These are phyloP conservation scores for Paratrypauchen microcephalus DNA, from an alignment of 2,797 vertebrate species.

Conservation along the genomic window DNA sequence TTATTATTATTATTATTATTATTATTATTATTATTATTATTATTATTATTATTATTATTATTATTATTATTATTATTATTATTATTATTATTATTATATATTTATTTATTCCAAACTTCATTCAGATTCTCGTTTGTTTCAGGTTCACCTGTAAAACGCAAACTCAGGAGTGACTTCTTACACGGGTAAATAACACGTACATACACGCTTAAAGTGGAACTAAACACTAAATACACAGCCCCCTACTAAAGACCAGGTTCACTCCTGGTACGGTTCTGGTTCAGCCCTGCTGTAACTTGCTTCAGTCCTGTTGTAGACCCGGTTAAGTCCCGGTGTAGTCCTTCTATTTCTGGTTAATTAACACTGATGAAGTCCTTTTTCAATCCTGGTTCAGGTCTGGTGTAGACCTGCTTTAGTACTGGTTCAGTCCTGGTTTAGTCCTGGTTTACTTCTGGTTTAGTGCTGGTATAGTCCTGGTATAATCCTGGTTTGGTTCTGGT, in stretches of 20 bases:
- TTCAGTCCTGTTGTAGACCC: background rate
- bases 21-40: no score
- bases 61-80: no score
- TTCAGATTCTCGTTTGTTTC: background rate
- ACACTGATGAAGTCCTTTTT: background rate
- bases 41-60: no score
- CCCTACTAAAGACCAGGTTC: background rate
- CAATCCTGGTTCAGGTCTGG: background rate
- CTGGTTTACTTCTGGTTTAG: no score
- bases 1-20: no score
- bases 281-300: background rate
- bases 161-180: slow-evolving; percentile 40
- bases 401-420: background rate
- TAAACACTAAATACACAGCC: no score
- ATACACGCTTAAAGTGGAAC: background rate
- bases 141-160: slow-evolving; percentile 71
- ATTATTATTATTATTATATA: no score
- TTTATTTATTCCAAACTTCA: background rate
- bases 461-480: no score
- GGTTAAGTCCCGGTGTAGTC: background rate
- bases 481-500: no score
- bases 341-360: background rate
- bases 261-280: background rate
- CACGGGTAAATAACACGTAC: slow-evolving; percentile 49
- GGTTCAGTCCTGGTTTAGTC: background rate